Evolutionary conservation across 2,113 vertebrate species (phyloP), one percentile per base, ranked within the genome.

Genomic region (Takifugu flavidus): DNA sequence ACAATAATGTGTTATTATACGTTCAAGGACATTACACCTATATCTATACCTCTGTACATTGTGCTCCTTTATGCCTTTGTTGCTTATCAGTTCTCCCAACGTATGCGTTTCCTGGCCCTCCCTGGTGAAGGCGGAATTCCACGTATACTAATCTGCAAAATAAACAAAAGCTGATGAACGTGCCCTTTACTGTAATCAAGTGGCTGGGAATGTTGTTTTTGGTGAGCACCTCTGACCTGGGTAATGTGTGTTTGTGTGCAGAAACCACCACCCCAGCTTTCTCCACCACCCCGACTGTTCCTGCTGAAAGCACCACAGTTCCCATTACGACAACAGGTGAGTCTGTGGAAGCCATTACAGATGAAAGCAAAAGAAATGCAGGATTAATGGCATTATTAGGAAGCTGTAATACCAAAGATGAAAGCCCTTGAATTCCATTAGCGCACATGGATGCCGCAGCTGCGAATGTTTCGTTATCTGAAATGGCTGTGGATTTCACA

Each of bases 241-340:
- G 26, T 50, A 6, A 4, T 62, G 0, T 26, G 25, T 80, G 56
- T 70, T 55, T 81, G 60, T 50, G 49, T 46, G 0, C 75, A 98
- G 96, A 96, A 79, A 89, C 88, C 2, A 94, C 89, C 59, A 94
- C 96, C n/a, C 93, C 91, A 1, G 88, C 89, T 4, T 91, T 93
- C 79, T 95, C 93, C 0, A 74, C 86, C 29, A 91, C 93, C 31
- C 91, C 95, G 13, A 95, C 95, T 0, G 26, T 84, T 13, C 92
- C 69, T 0, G 88, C 0, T 53, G 94, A 89, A 85, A 93, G 83
- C 89, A 84, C 90, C 56, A 94, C 94, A 4, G 88, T 87, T 43
- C 59, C 93, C 84, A 26, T 91, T 63, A 42, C 88, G 56, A 0
- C 91, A 59, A 59, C 92, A 74, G 86, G 91, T 92, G 66, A 83